A percentile compares a stretch with the other conserved stretches of the same genome.
Conservation (phyloP, 2,888 invertebrate genomes). For the Opisthograptis luteolata region DNA sequence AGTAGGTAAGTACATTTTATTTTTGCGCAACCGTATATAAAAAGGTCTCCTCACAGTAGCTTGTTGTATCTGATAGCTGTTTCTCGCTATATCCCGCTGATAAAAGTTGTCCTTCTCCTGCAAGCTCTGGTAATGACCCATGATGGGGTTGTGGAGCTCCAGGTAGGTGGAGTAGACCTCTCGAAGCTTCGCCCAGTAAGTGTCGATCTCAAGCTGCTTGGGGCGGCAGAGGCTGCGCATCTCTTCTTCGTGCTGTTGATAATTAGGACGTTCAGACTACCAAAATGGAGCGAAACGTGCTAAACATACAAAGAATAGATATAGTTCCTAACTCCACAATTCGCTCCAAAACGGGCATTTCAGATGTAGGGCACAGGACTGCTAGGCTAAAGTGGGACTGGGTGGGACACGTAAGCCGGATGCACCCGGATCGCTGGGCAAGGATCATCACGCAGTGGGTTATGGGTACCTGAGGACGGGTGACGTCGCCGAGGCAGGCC, state of each 20-base stretch:
- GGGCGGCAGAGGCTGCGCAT: slow-evolving; percentile 67
- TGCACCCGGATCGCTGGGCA: too few species aligned
- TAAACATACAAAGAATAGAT: too few species aligned
- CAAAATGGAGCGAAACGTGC: too few species aligned
- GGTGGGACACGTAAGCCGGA: too few species aligned
- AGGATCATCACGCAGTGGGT: too few species aligned
- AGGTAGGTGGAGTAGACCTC: slow-evolving; percentile 67
- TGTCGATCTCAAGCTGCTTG: slow-evolving; percentile 71
- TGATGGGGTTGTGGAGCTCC: slow-evolving; percentile 74
- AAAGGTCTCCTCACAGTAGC: slow-evolving; percentile 56
- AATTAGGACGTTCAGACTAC: not conserved
- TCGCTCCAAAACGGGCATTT: too few species aligned
- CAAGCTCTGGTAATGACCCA: slow-evolving; percentile 67
- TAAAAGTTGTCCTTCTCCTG: slow-evolving; percentile 81
- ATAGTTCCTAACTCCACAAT: too few species aligned
- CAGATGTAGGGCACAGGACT: too few species aligned
- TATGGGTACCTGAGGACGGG: too few species aligned
- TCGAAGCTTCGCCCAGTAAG: slow-evolving; percentile 65
- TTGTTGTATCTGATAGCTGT: slow-evolving; percentile 66
- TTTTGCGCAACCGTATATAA: not conserved
- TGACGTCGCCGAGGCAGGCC: too few species aligned
- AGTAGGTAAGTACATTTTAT: too few species aligned
- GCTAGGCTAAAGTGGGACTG: too few species aligned
- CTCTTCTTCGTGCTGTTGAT: slow-evolving; percentile 71
- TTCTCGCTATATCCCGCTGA: slow-evolving; percentile 75